phyloP scores from a whole-genome alignment of 2,888 invertebrate genomes.

The Trachelus stipa region DNA sequence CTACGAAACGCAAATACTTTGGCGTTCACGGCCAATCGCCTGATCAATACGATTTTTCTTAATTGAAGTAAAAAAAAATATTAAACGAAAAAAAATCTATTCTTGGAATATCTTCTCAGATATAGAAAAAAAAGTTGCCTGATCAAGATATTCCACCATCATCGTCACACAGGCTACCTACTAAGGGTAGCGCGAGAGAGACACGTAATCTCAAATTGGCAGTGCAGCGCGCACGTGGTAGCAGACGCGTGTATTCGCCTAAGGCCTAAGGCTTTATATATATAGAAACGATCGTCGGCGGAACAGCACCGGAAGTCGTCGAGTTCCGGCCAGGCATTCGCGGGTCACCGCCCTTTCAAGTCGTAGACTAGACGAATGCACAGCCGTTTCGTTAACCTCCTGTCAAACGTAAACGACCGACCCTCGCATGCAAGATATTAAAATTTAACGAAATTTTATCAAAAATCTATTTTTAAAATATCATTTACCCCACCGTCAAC shows the following conservation, averaged over 20 bases:
- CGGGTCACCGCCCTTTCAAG: slow-evolving; percentile 61
- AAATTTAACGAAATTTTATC: too few relatives aligned
- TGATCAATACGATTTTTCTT: too few relatives aligned
- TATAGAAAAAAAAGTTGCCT: neutral
- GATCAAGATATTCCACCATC: neutral
- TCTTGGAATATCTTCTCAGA: neutral
- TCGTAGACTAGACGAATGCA: slow-evolving; percentile 15
- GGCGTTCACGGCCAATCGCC: too few relatives aligned
- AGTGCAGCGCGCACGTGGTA: slow-evolving; percentile 17
- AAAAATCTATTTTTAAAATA: too few relatives aligned
- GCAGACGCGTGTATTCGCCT: neutral
- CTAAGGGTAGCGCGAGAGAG: neutral
- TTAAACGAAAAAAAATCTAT: neutral
- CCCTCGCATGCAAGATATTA: too few relatives aligned
- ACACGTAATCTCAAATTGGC: slow-evolving; percentile 7
- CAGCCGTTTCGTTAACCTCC: neutral
- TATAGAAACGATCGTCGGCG: slow-evolving; percentile 55
- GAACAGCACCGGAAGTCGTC: slow-evolving; percentile 63
- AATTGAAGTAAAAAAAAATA: neutral
- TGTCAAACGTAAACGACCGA: too few relatives aligned
- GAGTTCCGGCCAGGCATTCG: slow-evolving; percentile 59
- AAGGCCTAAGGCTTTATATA: slow-evolving; percentile 22
- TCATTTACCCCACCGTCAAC: too few relatives aligned
- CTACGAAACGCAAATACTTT: neutral
- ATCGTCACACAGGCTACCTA: neutral